These are phyloP conservation scores for Brachyistius frenatus DNA, from an alignment of 2,113 vertebrate species.

Conservation along the genomic window DNA sequence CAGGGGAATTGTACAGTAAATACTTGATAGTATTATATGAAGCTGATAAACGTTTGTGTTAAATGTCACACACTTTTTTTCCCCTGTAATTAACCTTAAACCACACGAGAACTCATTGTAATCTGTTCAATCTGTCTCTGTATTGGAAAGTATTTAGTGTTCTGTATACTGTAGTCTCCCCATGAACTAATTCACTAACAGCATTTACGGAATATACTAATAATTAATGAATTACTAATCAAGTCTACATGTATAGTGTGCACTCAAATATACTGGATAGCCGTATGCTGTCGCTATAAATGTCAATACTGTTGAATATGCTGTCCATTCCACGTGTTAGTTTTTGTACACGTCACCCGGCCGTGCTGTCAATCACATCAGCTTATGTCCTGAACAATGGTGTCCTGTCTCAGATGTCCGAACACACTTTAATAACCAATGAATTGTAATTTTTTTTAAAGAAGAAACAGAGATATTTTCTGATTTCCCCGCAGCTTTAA, in stretches of 20 bases:
- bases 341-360: constrained; percentile 27
- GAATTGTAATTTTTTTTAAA: too few relatives aligned
- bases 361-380: constrained; percentile 6
- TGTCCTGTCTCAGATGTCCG: constrained; percentile 21
- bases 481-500: too few relatives aligned
- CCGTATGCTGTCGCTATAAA: constrained; percentile 23
- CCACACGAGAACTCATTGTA: constrained; percentile 5
- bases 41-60: constrained; percentile 29
- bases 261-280: constrained; percentile 2
- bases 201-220: neutral
- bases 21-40: constrained; percentile 34
- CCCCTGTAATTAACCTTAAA: constrained; percentile 19
- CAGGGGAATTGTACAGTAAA: constrained; percentile 31
- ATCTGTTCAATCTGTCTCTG: constrained; percentile 13
- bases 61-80: constrained; percentile 27
- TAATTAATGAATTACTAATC: constrained; percentile 32
- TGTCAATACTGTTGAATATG: constrained; percentile 27
- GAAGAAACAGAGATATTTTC: too few relatives aligned
- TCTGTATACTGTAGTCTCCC: neutral
- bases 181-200: constrained; percentile 21
- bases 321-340: constrained; percentile 38
- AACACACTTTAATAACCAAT: too few relatives aligned
- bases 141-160: constrained; percentile 16
- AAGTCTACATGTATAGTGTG: constrained; percentile 9
- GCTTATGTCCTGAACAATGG: neutral